phyloP scores from a whole-genome alignment of 2,113 vertebrate species.

The Rousettus leschenaultii region DNA sequence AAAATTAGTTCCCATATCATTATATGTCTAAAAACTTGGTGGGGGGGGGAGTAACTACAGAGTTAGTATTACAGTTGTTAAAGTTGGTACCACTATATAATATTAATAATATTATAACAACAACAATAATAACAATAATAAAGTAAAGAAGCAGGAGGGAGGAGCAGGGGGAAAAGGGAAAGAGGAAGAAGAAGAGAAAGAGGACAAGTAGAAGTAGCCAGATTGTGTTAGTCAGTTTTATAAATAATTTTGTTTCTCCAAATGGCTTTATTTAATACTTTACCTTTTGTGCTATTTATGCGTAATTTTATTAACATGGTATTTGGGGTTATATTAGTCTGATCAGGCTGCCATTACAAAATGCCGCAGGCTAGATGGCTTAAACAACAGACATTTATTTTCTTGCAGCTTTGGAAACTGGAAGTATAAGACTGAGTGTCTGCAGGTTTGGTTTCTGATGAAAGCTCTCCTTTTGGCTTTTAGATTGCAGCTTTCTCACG shows the following conservation, averaged over 20 bases:
- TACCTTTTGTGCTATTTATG: neutral
- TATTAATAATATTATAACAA: neutral
- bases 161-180: neutral
- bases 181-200: fast-evolving
- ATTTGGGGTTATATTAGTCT: neutral
- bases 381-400: neutral
- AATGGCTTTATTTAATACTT: neutral
- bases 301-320: neutral
- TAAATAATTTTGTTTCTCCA: neutral
- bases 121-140: neutral
- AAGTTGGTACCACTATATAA: neutral
- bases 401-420: neutral
- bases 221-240: neutral
- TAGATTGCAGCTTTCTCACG: neutral
- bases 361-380: neutral
- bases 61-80: neutral
- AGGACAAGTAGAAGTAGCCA: neutral
- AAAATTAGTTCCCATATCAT: neutral
- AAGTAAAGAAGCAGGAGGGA: neutral
- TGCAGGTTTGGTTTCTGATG: neutral
- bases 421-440: neutral
- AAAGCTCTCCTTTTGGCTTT: neutral
- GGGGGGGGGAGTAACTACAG: neutral
- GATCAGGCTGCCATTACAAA: neutral
- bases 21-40: neutral